These are phyloP conservation scores for Chironomus tepperi DNA, from an alignment of 1,140 invertebrate genomes.

Conservation along the genomic window DNA sequence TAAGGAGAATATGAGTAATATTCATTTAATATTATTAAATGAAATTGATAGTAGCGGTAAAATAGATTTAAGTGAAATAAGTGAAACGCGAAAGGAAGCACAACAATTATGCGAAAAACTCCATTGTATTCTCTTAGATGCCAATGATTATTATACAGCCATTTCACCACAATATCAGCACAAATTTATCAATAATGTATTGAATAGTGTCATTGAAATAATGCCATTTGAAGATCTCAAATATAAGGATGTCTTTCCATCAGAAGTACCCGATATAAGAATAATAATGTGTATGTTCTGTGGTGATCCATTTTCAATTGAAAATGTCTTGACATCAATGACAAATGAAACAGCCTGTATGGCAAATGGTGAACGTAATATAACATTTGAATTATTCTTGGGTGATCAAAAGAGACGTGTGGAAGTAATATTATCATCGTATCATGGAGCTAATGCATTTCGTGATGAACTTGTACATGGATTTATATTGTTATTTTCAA, in stretches of 20 bases:
- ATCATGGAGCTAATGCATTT: constrained; percentile 88
- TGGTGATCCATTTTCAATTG: constrained; percentile 87
- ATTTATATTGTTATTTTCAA: constrained; percentile 91
- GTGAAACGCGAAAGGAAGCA: background rate
- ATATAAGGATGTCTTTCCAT: constrained; percentile 37
- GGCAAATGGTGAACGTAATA: constrained; percentile 75
- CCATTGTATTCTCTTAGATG: background rate
- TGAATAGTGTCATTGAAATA: constrained; percentile 38
- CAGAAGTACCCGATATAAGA: constrained; percentile 44
- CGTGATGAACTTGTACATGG: constrained; percentile 90
- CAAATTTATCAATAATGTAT: constrained; percentile 39
- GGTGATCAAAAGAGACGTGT: constrained; percentile 82
- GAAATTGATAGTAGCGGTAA: constrained; percentile 10
- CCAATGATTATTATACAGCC: constrained; percentile 18
- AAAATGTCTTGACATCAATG: constrained; percentile 80
- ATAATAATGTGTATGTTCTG: constrained; percentile 97
- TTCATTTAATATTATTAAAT: constrained; percentile 6
- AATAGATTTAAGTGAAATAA: constrained; percentile 6
- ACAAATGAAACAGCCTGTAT: constrained; percentile 81
- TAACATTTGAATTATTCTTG: constrained; percentile 83
- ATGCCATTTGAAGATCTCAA: constrained; percentile 38
- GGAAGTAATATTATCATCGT: constrained; percentile 90
- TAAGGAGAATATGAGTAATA: background rate
- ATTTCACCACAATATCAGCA: constrained; percentile 30
- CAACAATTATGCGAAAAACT: background rate